These are phyloP conservation scores for Synanthedon myopaeformis DNA, from an alignment of 2,888 invertebrate species.

Conservation along the genomic window DNA sequence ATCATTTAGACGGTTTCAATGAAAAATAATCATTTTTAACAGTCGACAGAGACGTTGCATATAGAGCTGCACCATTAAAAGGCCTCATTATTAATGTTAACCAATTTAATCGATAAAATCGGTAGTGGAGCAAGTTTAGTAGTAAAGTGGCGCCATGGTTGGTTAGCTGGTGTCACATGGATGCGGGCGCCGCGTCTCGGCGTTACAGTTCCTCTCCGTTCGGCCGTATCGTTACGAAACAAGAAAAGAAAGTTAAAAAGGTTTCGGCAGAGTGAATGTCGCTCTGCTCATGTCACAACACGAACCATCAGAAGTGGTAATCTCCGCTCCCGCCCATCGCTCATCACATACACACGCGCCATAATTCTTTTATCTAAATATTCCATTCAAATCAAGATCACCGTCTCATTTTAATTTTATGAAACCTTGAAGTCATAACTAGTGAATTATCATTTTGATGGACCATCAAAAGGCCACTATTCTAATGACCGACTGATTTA, in stretches of 20 bases:
- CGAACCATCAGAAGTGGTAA: not conserved
- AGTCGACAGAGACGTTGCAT: not conserved
- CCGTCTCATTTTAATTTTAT: conserved; percentile 13
- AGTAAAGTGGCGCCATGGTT: conserved; percentile 28
- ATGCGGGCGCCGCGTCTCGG: conserved; percentile 17
- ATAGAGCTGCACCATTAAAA: not conserved
- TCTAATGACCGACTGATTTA: not conserved
- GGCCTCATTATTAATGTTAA: conserved; percentile 14
- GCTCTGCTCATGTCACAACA: conserved; percentile 30
- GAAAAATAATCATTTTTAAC: not conserved
- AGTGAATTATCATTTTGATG: not conserved
- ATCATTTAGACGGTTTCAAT: too few species aligned
- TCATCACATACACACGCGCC: conserved; percentile 12
- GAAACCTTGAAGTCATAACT: not conserved
- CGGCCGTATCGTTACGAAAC: conserved; percentile 58
- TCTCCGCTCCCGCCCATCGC: conserved; percentile 8
- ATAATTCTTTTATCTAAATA: conserved; percentile 2
- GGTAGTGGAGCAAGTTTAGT: conserved; percentile 10
- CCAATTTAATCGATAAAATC: conserved; percentile 14
- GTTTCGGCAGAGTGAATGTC: conserved; percentile 46
- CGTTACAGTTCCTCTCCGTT: conserved; percentile 41
- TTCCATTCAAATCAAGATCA: conserved; percentile 16
- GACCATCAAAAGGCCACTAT: not conserved
- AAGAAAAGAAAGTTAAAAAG: conserved; percentile 55
- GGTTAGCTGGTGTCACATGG: conserved; percentile 9